Percentiles rank a stretch among this genome's conserved stretches.
These are phyloP conservation scores for Virgularia gustaviana DNA, from an alignment of 92 coral and sea anemone genomes.

Conservation along the genomic window DNA sequence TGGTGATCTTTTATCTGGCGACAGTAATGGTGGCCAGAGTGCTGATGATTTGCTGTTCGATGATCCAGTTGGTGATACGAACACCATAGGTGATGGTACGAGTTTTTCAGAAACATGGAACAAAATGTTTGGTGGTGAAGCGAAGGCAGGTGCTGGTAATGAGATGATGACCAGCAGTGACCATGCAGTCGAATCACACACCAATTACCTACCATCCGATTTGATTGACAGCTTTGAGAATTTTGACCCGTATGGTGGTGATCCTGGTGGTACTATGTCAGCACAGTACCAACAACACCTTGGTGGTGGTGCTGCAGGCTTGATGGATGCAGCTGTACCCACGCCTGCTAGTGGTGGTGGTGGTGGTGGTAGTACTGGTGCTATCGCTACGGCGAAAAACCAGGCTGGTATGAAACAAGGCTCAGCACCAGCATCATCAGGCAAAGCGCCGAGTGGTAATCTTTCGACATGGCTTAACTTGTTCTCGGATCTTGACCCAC, in stretches of 20 bases:
- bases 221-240: slow-evolving; percentile 79
- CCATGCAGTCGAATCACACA: slow-evolving; percentile 32
- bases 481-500: slow-evolving; percentile 93
- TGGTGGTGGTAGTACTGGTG: slow-evolving; percentile 5
- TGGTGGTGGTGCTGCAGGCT: slow-evolving; percentile 4
- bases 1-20: neutral
- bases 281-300: slow-evolving; percentile 13
- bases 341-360: neutral
- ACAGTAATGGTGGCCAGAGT: too few relatives aligned
- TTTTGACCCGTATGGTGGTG: slow-evolving; percentile 67
- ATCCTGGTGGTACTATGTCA: slow-evolving; percentile 1
- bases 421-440: slow-evolving; percentile 22
- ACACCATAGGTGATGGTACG: slow-evolving; percentile 39
- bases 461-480: slow-evolving; percentile 94
- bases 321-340: too few relatives aligned
- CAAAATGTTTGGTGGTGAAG: slow-evolving; percentile 87
- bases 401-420: slow-evolving; percentile 41
- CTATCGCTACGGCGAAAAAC: slow-evolving; percentile 30
- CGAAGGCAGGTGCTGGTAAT: neutral
- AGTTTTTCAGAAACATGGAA: slow-evolving; percentile 92
- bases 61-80: neutral
- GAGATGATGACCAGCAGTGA: neutral
- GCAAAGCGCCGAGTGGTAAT: slow-evolving; percentile 62
- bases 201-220: slow-evolving; percentile 82
- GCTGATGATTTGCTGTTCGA: neutral